Evolutionary conservation across 2,797 vertebrate genomes (phyloP).

Genomic region (Premnoplex brunnescens): DNA sequence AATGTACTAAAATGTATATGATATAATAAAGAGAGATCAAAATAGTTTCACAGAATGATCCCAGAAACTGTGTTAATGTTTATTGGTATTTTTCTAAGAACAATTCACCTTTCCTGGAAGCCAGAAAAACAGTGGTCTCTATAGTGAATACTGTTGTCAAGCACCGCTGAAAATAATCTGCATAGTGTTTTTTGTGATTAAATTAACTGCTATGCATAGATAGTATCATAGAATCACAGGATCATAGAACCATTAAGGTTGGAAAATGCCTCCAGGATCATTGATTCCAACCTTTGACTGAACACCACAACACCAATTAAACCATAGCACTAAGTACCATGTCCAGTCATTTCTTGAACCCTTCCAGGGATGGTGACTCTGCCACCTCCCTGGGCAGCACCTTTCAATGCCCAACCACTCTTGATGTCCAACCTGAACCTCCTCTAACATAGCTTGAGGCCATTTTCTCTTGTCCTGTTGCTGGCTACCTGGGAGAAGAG

Average conservation of each 20-base stretch:
- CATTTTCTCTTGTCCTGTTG: neutral
- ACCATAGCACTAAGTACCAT: neutral
- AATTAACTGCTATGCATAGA: neutral
- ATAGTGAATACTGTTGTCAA: neutral
- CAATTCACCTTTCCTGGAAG: neutral
- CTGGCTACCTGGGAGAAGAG: neutral
- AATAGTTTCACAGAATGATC: neutral
- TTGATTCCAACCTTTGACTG: neutral
- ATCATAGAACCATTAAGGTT: neutral
- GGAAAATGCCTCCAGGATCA: neutral
- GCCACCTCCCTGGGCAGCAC: neutral
- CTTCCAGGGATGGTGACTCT: neutral
- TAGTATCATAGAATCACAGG: neutral
- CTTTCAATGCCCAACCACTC: rapidly evolving
- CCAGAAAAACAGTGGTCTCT: neutral
- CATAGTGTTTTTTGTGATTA: neutral
- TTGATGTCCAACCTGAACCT: neutral
- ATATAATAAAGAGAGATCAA: neutral
- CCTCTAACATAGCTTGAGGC: neutral
- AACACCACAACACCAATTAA: neutral
- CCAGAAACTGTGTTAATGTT: neutral
- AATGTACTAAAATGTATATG: neutral
- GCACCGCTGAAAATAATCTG: neutral
- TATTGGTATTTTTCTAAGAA: neutral
- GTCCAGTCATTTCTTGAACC: neutral